These are phyloP conservation scores for Adelphocoris suturalis DNA, from an alignment of 2,888 invertebrate genomes.

Conservation along the genomic window DNA sequence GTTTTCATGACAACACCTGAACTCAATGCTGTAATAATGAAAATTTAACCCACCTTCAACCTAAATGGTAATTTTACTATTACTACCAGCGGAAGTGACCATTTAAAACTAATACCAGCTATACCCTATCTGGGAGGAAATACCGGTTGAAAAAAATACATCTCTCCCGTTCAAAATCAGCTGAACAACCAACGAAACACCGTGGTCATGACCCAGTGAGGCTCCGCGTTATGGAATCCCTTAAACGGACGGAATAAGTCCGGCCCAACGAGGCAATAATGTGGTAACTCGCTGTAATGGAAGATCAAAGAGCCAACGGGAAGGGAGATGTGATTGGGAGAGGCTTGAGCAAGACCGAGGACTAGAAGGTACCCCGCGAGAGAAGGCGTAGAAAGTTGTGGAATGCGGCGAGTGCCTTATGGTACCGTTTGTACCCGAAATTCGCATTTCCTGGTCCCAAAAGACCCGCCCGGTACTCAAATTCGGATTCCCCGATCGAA, in stretches of 20 bases:
- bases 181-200: background rate
- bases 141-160: too few species aligned
- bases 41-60: too few species aligned
- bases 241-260: slow-evolving; percentile 31
- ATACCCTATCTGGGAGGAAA: too few species aligned
- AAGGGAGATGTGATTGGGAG: slow-evolving; percentile 56
- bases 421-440: slow-evolving; percentile 42
- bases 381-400: slow-evolving; percentile 61
- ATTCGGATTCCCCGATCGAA: background rate
- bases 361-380: background rate
- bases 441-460: background rate
- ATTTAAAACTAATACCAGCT: too few species aligned
- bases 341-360: slow-evolving; percentile 50
- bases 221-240: background rate
- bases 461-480: background rate
- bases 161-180: background rate
- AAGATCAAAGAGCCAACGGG: slow-evolving; percentile 31
- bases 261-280: slow-evolving; percentile 2
- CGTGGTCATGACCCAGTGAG: slow-evolving; percentile 25
- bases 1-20: too few species aligned
- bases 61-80: too few species aligned
- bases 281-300: slow-evolving; percentile 28
- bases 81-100: too few species aligned
- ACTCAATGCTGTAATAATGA: too few species aligned
- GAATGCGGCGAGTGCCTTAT: slow-evolving; percentile 66